Percentiles rank a stretch among this genome's conserved stretches.
Evolutionary conservation across 2,888 invertebrate genomes (phyloP).

Genomic region (Hemicrepidius hirtus): DNA sequence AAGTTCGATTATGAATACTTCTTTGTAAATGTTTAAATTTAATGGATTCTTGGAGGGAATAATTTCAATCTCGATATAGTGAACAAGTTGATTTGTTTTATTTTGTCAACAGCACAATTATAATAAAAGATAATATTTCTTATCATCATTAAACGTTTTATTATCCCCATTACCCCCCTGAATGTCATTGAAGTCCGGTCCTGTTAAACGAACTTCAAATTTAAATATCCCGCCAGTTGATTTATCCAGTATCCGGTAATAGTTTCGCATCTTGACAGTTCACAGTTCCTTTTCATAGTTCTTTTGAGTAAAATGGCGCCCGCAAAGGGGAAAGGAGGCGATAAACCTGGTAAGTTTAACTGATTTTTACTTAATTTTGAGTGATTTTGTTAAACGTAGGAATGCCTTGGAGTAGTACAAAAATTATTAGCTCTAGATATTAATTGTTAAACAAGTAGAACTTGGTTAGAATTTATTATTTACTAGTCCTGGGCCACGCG

Average conservation of each 20-base stretch:
- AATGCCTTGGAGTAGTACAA: background rate
- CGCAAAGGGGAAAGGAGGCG: constrained; percentile 85
- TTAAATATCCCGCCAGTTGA: constrained; percentile 10
- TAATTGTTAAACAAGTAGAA: background rate
- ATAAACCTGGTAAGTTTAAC: constrained; percentile 85
- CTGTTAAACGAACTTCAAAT: background rate
- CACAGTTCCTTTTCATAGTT: constrained; percentile 25
- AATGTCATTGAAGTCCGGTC: too few relatives aligned
- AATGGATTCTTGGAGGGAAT: too few relatives aligned
- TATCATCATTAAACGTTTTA: too few relatives aligned
- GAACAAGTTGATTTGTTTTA: too few relatives aligned
- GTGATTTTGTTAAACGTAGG: background rate
- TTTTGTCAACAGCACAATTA: too few relatives aligned
- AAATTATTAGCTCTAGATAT: background rate
- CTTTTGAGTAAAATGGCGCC: constrained; percentile 84
- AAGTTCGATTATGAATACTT: too few relatives aligned
- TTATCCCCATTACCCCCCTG: too few relatives aligned
- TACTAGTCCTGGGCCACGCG: constrained; percentile 58
- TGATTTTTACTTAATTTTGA: constrained; percentile 13
- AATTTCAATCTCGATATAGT: too few relatives aligned
- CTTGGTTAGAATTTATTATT: background rate
- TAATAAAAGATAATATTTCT: too few relatives aligned
- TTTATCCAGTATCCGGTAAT: background rate
- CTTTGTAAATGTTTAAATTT: too few relatives aligned
- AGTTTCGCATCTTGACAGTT: background rate